Conservation (phyloP, 2,113 vertebrate genomes). For the Gracilinanus agilis region DNA sequence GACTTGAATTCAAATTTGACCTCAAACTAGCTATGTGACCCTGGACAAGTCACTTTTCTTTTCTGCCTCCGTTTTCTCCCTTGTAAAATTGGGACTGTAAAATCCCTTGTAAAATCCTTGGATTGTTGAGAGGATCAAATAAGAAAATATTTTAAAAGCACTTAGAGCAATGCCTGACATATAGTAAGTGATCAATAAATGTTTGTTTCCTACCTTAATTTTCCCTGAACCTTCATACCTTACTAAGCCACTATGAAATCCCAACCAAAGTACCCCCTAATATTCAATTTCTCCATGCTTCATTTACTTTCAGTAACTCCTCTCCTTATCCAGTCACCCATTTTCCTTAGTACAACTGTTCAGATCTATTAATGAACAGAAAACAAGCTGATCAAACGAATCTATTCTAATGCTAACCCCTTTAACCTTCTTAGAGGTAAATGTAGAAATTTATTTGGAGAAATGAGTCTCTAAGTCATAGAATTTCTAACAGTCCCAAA, state of each 20-base stretch:
- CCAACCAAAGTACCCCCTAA: neutral
- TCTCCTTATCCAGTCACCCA: neutral
- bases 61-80: neutral
- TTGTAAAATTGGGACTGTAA: neutral
- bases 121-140: neutral
- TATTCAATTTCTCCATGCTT: neutral
- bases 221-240: neutral
- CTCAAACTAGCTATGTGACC: neutral
- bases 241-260: neutral
- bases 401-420: neutral
- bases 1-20: neutral
- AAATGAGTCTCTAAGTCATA: neutral
- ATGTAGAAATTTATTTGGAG: neutral
- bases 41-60: neutral
- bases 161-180: neutral
- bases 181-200: neutral
- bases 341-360: neutral
- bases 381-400: neutral
- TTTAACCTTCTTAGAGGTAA: neutral
- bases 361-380: neutral
- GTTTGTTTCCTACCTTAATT: neutral
- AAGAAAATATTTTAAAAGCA: neutral
- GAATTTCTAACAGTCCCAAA: neutral
- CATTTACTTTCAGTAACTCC: neutral
- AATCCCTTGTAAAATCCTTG: neutral